Percentiles rank a stretch among this genome's conserved stretches.
Conservation (phyloP, 2,888 invertebrate genomes). For the Blastobasis lacticolella region DNA sequence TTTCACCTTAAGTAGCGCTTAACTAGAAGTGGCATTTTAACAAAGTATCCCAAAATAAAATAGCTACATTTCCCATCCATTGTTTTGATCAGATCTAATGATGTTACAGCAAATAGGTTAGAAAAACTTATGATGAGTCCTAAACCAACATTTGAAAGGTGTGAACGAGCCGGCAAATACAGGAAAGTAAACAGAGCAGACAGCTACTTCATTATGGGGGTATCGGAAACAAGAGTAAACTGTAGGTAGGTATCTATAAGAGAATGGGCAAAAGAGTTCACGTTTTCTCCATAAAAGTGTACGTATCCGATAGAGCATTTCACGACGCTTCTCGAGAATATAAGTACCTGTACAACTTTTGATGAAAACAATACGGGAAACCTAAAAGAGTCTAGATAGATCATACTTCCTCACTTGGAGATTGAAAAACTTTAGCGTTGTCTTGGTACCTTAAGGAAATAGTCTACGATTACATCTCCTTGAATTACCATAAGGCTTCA, state of each 20-base stretch:
- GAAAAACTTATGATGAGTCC: slow-evolving; percentile 2
- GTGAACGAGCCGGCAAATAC: slow-evolving; percentile 46
- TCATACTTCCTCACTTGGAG: slow-evolving; percentile 73
- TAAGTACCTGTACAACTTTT: no score
- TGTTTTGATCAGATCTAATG: no score
- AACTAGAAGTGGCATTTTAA: not conserved
- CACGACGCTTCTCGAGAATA: no score
- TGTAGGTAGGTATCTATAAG: no score
- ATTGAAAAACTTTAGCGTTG: slow-evolving; percentile 73
- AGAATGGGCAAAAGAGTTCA: no score
- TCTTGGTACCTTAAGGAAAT: slow-evolving; percentile 65
- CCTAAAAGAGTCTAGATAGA: slow-evolving; percentile 8
- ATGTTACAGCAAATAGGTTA: no score
- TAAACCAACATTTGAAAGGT: slow-evolving; percentile 21
- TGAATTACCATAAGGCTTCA: slow-evolving; percentile 52
- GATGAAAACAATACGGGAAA: no score
- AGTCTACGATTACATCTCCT: slow-evolving; percentile 68
- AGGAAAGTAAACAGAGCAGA: slow-evolving; percentile 35
- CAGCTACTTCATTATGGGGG: not conserved
- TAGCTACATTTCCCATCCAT: no score
- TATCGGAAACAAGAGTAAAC: no score
- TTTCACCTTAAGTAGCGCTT: not conserved
- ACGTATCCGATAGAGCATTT: slow-evolving; percentile 12
- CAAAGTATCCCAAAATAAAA: no score
- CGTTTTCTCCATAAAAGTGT: no score